Base-by-base conservation (phyloP, 2,888 invertebrate species). In the Dryobotodes eremita region DNA sequence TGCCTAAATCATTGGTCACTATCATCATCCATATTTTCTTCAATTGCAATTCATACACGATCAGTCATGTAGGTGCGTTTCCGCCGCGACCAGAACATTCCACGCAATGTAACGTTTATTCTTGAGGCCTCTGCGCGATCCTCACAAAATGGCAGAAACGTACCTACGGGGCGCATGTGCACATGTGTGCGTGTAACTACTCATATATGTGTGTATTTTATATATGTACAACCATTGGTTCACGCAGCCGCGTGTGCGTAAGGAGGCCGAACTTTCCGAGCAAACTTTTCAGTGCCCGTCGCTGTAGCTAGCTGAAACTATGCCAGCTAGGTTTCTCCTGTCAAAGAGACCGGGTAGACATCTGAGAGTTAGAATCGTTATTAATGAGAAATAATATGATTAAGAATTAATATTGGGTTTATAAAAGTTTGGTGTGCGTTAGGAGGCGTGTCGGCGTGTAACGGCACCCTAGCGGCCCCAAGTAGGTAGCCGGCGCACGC, bases 381-480 rank as follows among this genome's bases (percentile, higher is more conserved):
- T 73, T 80, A 36, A 73, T 77, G 36, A 78, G 59, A 76, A 83
- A 77, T 71, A 77, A 78, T 81, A 48, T 71, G 57, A 70, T 83
- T 76, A 83, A 70, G 70, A 83, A 87, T 84, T 80, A 74, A 79
- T 83, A 82, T 81, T 82, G 69, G 78, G 88, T 86, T 84, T 84
- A 85, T 85, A 84, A 75, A 86, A 74, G 80, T 84, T 84, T 86
- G 86, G 83, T 84, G 90, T 88, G 90, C 82, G 90, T 90, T 89
- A 88, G 94, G 92, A 94, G 95, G 95, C 96, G 95, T 95, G 96
- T 92, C 94, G 88, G 90, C 86, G 85, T 86, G 89, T 89, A 90
- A 90, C 91, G 90, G 93, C 95, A 95, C 96, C 96, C 96, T 92
- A 83, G 94, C 93, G 96, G 96, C 96, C 96, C 94, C 95, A 90